Evolutionary conservation across 2,888 invertebrate species (phyloP), one percentile per base, ranked within the genome.

Genomic region (Drosophila pseudotakahashii): DNA sequence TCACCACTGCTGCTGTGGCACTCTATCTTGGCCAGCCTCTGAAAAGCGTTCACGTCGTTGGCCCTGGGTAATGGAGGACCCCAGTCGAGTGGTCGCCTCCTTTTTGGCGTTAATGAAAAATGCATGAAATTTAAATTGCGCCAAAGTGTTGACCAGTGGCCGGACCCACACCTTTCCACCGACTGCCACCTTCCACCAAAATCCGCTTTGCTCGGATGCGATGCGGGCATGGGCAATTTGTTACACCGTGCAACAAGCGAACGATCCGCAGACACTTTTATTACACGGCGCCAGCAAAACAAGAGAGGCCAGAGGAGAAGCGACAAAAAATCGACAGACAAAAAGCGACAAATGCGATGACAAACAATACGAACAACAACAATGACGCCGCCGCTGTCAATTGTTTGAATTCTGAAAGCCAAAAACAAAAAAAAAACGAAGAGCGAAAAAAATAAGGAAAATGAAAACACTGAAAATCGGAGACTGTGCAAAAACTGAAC

Each of bases 41-140:
- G 51, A 51, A 64, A 44, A 37, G 23, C 23, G 53, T 44, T 37
- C 64, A 64, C 37, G 44, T 64, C 64, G 67, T 53, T 53, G 52
- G 45, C 30, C 44, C 36, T 26, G 60, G 53, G 59, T 59, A 51
- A 69, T 51, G 59, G 59, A 50, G 50, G 57, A 50, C 34, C 71
- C 32, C 55, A 64, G 44, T 71, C 72, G 63, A 79, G 64, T 78
- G 79, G 66, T 74, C 68, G 76, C 60, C 64, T 58, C 70, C 70
- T 68, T 80, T 75, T 69, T 42, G 78, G 75, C 77, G 86, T 81
- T 88, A 82, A 89, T 90, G 89, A 88, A 90, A 90, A 87, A 90
- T 90, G 88, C 89, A 90, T 90, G 89, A 90, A 90, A 89, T 90
- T 89, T 90, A 86, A 90, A 90, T 90, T 85, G 85, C 78, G 80